Conservation (phyloP, 2,113 vertebrate species). For the Lampris megalopsis region DNA sequence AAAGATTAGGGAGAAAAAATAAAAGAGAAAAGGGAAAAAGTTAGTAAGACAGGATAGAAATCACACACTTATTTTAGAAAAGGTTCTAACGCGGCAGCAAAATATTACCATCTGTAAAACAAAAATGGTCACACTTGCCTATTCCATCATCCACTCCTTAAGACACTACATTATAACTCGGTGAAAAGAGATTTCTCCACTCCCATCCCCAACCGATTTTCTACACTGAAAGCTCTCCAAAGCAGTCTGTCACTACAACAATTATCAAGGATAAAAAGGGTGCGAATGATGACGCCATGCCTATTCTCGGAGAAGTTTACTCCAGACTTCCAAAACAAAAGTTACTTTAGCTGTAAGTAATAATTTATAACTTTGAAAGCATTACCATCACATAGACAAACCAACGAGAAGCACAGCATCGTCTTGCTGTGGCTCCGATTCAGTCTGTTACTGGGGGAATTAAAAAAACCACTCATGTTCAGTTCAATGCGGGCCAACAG, state of each 20-base stretch:
- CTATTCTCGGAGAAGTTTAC: background rate
- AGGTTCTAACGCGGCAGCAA: background rate
- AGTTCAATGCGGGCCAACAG: background rate
- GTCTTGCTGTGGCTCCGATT: background rate
- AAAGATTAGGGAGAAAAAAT: conserved; percentile 4
- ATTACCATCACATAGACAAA: background rate
- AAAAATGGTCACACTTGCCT: conserved; percentile 26
- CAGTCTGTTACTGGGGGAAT: background rate
- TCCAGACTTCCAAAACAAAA: background rate
- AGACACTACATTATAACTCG: conserved; percentile 33
- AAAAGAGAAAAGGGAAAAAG: conserved; percentile 5
- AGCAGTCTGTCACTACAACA: too few relatives aligned
- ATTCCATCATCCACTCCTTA: conserved; percentile 46
- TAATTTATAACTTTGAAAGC: background rate
- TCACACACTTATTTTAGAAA: conserved; percentile 1
- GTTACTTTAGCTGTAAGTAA: background rate
- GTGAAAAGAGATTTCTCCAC: conserved; percentile 9
- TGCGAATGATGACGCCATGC: conserved; percentile 4
- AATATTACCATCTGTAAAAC: conserved; percentile 33
- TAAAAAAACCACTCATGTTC: background rate
- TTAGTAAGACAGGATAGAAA: conserved; percentile 30
- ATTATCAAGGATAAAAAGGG: too few relatives aligned
- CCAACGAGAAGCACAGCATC: background rate
- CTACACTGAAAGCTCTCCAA: too few relatives aligned
- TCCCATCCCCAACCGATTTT: background rate